Conservation (phyloP, 2,113 vertebrate genomes). For the Columbina picui region DNA sequence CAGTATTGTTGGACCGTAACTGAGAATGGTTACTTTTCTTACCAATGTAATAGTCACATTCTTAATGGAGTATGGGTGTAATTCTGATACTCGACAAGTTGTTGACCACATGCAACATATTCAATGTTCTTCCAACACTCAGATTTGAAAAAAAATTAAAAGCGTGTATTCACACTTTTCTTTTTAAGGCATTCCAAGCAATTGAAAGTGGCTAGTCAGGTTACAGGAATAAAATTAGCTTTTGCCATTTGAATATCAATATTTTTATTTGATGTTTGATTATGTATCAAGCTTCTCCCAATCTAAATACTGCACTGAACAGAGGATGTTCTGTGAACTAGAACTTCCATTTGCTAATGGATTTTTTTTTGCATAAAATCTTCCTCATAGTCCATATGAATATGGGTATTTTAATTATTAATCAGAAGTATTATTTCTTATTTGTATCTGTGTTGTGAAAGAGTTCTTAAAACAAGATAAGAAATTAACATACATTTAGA, state of each 20-base stretch:
- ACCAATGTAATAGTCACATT: not conserved
- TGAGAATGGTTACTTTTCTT: not conserved
- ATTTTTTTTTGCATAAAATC: slow-evolving; percentile 11
- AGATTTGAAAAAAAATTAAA: not conserved
- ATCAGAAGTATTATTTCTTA: slow-evolving; percentile 8
- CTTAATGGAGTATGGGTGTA: not conserved
- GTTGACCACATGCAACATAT: not conserved
- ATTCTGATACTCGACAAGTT: not conserved
- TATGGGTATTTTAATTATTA: slow-evolving; percentile 52
- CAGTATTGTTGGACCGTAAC: not conserved
- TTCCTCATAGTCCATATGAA: slow-evolving; percentile 24
- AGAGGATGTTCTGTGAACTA: not conserved
- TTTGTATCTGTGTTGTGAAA: slow-evolving; percentile 29
- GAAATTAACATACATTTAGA: slow-evolving; percentile 20
- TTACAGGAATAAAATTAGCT: not conserved
- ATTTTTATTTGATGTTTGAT: not conserved
- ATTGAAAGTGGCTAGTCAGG: not conserved
- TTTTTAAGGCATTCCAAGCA: not conserved
- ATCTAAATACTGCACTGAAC: not conserved
- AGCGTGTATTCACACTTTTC: not conserved
- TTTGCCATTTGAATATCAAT: not conserved
- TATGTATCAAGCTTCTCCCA: not conserved
- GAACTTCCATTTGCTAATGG: slow-evolving; percentile 19
- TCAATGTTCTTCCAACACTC: not conserved
- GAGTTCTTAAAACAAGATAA: not conserved